A percentile compares a stretch with the other conserved stretches of the same genome.
Conservation (phyloP, 1,140 invertebrate genomes). For the Hydropsyche tenuis region DNA sequence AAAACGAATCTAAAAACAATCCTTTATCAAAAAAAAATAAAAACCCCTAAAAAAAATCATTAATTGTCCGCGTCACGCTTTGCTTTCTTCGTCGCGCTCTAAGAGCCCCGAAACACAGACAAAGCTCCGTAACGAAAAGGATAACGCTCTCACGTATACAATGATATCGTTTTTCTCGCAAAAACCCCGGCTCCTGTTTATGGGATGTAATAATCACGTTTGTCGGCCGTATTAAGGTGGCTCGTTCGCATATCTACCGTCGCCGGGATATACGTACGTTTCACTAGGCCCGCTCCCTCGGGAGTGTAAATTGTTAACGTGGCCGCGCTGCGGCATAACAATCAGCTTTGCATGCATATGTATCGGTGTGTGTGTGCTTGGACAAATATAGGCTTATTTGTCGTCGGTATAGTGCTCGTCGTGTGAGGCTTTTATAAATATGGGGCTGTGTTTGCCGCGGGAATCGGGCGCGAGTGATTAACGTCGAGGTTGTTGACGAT, state of each 20-base stretch:
- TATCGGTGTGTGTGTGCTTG: not conserved
- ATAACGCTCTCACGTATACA: not conserved
- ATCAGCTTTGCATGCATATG: not conserved
- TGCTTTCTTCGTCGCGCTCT: no score
- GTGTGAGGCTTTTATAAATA: not conserved
- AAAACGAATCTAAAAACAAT: no score
- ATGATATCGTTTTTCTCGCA: slow-evolving; percentile 1
- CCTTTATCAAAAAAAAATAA: no score
- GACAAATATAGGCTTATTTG: no score
- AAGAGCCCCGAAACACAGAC: not conserved
- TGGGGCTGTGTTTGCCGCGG: not conserved
- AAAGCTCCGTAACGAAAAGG: slow-evolving; percentile 1
- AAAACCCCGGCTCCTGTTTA: not conserved
- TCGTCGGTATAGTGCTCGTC: no score
- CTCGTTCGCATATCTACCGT: not conserved
- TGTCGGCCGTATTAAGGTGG: not conserved
- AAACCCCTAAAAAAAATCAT: no score
- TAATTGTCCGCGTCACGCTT: no score
- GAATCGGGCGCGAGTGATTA: not conserved
- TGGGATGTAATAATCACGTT: slow-evolving; percentile 1
- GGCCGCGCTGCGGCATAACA: slow-evolving; percentile 27
- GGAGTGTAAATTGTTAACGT: slow-evolving; percentile 33
- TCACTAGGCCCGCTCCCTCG: not conserved
- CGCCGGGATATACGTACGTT: not conserved
- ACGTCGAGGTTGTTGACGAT: not conserved